Evolutionary conservation across 2,888 invertebrate species (phyloP), one percentile per base, ranked within the genome.

Genomic region (Tetragonula carbonaria): DNA sequence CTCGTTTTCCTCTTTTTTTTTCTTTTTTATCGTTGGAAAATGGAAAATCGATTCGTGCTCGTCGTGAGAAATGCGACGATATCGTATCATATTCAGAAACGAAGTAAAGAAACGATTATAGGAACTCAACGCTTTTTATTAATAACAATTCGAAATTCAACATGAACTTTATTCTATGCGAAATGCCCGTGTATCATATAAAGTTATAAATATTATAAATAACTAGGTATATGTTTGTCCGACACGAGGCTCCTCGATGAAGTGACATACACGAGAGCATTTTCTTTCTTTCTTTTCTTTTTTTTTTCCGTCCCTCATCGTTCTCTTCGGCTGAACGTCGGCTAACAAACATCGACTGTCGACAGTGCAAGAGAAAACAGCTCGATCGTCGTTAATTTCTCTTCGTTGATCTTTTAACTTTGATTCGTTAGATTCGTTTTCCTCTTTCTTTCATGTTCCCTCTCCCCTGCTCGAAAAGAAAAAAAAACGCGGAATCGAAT

Each of bases 161-260:
- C 92, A 92, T 91, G 90, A 80, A 87, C 78, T 90, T 86, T 87
- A 86, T 88, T 91, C 90, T 90, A 90, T 91, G 90, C 90, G 91
- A 92, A 93, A 93, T 93, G 93, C 92, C 93, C 93, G 90, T 91
- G 86, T 91, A 83, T 83, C 91, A 91, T 88, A 86, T 93, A 93
- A 93, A 93, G 93, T 93, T 93, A 93, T 93, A 93, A 92, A 93
- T 93, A 93, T 92, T 92, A 93, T 92, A 93, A 93, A 92, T 93
- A 93, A 93, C 92, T 88, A 90, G 88, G 86, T 59, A 59, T 90
- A 86, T 86, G 87, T 85, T 84, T 80, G 76, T 66, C 72, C 83
- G 79, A 68, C 78, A 78, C 83, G 84, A 86, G 76, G 63, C 72
- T 79, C 76, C 80, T 84, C 71, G 80, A 76, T 62, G 74, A 81